Conservation (phyloP, 2,888 invertebrate genomes). For the Pseudanteris insignis region DNA sequence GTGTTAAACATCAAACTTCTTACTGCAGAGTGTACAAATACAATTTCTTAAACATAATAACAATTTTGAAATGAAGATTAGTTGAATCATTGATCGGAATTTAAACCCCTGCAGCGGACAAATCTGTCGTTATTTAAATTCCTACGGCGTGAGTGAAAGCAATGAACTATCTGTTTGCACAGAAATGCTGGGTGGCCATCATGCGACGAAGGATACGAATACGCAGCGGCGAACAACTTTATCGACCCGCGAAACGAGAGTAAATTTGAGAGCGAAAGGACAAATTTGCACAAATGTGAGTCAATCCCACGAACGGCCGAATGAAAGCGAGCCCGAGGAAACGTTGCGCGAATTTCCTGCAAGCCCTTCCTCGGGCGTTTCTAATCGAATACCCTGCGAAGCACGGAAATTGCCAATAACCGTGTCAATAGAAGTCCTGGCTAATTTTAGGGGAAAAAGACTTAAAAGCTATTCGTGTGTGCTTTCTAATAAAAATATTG, state of each 20-base stretch:
- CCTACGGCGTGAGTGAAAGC: no score
- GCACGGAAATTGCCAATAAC: conserved; percentile 41
- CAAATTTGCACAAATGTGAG: conserved; percentile 37
- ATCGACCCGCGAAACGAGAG: conserved; percentile 40
- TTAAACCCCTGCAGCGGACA: no score
- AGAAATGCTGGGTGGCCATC: no score
- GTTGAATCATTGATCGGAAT: no score
- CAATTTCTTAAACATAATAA: no score
- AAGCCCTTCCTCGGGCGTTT: conserved; percentile 15
- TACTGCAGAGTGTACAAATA: no score
- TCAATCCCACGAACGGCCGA: conserved; percentile 25
- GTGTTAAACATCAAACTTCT: no score
- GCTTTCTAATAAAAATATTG: no score
- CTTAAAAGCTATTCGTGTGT: no score
- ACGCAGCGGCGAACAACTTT: conserved; percentile 26
- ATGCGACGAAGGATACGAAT: conserved; percentile 16
- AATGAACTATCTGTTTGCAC: no score
- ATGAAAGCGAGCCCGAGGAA: conserved; percentile 37
- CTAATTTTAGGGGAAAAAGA: conserved; percentile 15
- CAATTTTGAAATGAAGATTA: no score
- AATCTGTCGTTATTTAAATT: no score
- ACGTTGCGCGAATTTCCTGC: conserved; percentile 24
- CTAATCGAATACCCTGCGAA: conserved; percentile 19
- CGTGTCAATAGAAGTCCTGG: conserved; percentile 27
- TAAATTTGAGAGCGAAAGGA: conserved; percentile 42